Percentiles rank a stretch among this genome's conserved stretches.
phyloP scores from a whole-genome alignment of 2,113 vertebrate genomes.

The Bostrychus sinensis region DNA sequence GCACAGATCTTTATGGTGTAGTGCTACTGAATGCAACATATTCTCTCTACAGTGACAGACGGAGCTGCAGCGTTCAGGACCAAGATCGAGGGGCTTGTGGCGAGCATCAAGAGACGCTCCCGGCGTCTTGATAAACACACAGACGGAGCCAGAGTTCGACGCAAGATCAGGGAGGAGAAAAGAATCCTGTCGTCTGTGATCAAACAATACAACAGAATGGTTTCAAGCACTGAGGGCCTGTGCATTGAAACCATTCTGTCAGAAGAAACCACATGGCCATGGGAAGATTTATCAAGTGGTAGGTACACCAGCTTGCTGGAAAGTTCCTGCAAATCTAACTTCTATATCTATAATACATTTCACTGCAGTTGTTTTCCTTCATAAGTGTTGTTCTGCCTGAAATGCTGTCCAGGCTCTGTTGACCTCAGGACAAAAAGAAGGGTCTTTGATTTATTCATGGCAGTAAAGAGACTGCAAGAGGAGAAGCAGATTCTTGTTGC shows the following conservation, averaged over 20 bases:
- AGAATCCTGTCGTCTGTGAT: neutral
- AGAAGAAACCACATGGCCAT: too few species aligned
- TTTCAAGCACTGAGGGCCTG: neutral
- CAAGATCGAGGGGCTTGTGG: neutral
- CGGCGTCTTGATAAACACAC: too few species aligned
- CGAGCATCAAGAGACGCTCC: neutral
- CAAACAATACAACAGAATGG: neutral
- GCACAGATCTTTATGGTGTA: neutral
- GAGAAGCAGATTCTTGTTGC: neutral
- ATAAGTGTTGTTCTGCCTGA: neutral
- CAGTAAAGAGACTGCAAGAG: neutral
- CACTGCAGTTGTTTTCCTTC: too few species aligned
- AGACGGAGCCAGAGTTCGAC: neutral
- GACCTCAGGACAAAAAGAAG: neutral
- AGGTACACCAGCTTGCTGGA: too few species aligned
- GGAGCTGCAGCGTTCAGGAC: neutral
- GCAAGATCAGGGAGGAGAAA: neutral
- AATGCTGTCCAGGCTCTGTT: neutral
- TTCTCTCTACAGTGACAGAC: neutral
- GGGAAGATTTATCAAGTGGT: too few species aligned
- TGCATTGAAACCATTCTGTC: neutral
- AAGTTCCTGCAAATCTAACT: too few species aligned
- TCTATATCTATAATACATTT: too few species aligned
- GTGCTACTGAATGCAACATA: neutral
- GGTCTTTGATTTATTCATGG: neutral